Evolutionary conservation across 2,888 invertebrate genomes (phyloP), one percentile per base, ranked within the genome.

Genomic region (Augochlorella aurata): DNA sequence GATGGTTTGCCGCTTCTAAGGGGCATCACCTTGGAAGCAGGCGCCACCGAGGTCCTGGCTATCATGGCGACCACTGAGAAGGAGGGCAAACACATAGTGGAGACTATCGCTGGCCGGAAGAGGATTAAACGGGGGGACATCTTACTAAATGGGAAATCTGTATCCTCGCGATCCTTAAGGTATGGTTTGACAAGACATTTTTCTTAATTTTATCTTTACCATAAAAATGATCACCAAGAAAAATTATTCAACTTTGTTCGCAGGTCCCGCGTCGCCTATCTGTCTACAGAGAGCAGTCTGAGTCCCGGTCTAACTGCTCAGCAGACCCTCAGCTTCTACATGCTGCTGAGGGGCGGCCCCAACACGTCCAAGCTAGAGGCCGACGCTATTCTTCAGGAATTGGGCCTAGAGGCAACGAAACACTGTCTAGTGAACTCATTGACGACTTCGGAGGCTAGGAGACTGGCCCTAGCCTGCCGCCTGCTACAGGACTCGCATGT

Each of bases 401-500:
- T 99, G 85, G 98, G 98, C 0, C 94, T 99, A 82, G 97, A 97
- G 88, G 97, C 98, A 93, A 98, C 98, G 7, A 95, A 97, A 82
- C 97, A 98, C 90, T 97, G 98, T 4, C 96, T 97, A 90, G 97
- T 98, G 0, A 96, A 96, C 52, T 95, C 97, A 3, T 94, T 99
- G 87, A 98, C 98, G 0, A 96, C 97, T 71, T 98, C 98, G 0
- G 98, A 99, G 94, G 96, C 96, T 87, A 95, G 97, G 81, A 95
- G 99, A 85, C 94, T 99, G 58, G 97, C 98, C 88, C 97, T 99
- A 1, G 99, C 98, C 0, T 98, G 98, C 90, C 97, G 98, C 89
- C 94, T 99, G 54, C 94, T 98, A 61, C 95, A 98, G 50, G 97
- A 98, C 92, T 97, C 97, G 87, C 97, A 98, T 81, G 95, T 99